phyloP scores from a whole-genome alignment of 1,140 invertebrate species.

The Drosophila paulistorum region DNA sequence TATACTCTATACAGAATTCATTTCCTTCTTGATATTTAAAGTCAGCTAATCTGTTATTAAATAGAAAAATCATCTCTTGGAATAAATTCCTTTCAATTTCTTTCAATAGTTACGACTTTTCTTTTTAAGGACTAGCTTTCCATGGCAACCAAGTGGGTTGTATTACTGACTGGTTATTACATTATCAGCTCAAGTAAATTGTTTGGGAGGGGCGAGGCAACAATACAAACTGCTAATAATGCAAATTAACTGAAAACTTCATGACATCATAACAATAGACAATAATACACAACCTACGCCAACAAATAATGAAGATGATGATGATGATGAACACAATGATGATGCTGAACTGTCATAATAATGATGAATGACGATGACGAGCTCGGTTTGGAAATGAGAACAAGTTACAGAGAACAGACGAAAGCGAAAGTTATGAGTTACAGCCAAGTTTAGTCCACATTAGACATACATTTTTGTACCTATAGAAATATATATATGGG shows the following conservation, averaged over 20 bases:
- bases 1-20: no score
- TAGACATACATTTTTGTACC: not conserved
- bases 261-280: slow-evolving; percentile 67
- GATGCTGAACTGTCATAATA: slow-evolving; percentile 33
- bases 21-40: no score
- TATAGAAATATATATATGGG: not conserved
- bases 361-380: slow-evolving; percentile 14
- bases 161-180: slow-evolving; percentile 6
- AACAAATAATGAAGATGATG: slow-evolving; percentile 52
- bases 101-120: no score
- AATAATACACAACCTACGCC: slow-evolving; percentile 59
- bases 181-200: slow-evolving; percentile 14
- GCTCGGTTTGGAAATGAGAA: slow-evolving; percentile 26
- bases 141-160: not conserved
- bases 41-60: no score
- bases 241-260: slow-evolving; percentile 68
- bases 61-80: no score
- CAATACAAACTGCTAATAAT: slow-evolving; percentile 60
- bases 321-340: slow-evolving; percentile 27
- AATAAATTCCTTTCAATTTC: no score
- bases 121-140: no score
- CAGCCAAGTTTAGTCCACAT: not conserved
- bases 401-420: slow-evolving; percentile 35
- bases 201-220: slow-evolving; percentile 25
- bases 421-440: slow-evolving; percentile 63